A percentile compares a stretch with the other conserved stretches of the same genome.
These are phyloP conservation scores for Amorpha juglandis DNA, from an alignment of 2,888 invertebrate genomes.

Conservation along the genomic window DNA sequence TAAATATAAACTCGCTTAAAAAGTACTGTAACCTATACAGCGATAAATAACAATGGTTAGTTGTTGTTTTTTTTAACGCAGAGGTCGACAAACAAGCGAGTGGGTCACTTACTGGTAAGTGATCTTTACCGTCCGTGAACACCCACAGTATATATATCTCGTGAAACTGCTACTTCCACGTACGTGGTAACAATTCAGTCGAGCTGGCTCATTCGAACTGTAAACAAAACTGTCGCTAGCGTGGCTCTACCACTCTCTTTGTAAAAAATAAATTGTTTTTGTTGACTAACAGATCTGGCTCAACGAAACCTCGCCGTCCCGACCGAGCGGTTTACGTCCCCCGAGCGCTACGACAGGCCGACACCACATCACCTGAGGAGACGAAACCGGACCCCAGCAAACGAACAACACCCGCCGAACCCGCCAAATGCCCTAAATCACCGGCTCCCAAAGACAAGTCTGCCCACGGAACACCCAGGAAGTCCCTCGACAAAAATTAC, in stretches of 20 bases:
- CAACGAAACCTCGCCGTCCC: slow-evolving; percentile 85
- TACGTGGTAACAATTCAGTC: too few species aligned
- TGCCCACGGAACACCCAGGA: slow-evolving; percentile 67
- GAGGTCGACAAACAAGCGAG: too few species aligned
- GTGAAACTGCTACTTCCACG: too few species aligned
- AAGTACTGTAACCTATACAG: neutral
- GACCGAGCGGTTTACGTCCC: slow-evolving; percentile 92
- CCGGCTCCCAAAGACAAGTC: slow-evolving; percentile 70
- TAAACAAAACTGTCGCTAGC: too few species aligned
- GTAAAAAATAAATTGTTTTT: too few species aligned
- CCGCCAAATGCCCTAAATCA: slow-evolving; percentile 65
- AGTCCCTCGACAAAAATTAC: slow-evolving; percentile 72
- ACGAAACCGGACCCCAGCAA: slow-evolving; percentile 50
- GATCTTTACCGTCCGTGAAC: too few species aligned
- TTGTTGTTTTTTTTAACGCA: neutral
- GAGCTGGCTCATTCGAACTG: too few species aligned
- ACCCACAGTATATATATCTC: too few species aligned
- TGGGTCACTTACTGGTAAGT: too few species aligned
- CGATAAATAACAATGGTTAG: neutral
- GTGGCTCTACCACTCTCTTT: too few species aligned
- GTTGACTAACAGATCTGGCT: slow-evolving; percentile 63
- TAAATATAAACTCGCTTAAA: too few species aligned
- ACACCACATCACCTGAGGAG: slow-evolving; percentile 50
- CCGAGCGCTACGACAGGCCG: slow-evolving; percentile 85
- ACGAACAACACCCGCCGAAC: slow-evolving; percentile 56